Evolutionary conservation across 1,140 invertebrate species (phyloP), one percentile per base, ranked within the genome.

Genomic region (Drosophila kikkawai): DNA sequence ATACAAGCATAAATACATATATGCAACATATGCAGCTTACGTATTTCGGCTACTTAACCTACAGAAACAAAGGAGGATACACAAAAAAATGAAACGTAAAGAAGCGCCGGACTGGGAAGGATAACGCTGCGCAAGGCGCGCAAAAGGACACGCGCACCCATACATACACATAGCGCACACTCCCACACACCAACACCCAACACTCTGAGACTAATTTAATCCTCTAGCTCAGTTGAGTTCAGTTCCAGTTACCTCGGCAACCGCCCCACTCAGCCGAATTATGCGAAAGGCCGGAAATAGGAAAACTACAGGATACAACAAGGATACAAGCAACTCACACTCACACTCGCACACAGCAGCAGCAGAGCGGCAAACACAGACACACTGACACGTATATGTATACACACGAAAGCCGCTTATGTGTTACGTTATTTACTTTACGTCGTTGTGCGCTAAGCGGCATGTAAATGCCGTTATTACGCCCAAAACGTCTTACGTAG

Each of bases 11-110:
- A 53, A 41, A 61, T 56, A 42, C 41, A 34, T 79, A 83, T 80
- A 37, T 55, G 34, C 53, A 56, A 56, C 53, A 84, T 78, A 81
- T 79, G 85, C 84, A 80, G 53, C 56, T 60, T 71, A 64, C 56
- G 67, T 76, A 64, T 84, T 87, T 80, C 37, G 68, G 73, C 84
- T 87, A 87, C 85, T 87, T 90, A 87, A 87, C 85, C 84, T 87
- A 87, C 77, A 86, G 66, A 86, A 63, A 74, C 50, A 79, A 79
- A 65, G 58, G 55, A 79, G 76, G 76, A 79, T 79, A 79, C 76
- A 79, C 75, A 56, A 79, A 79, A 79, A 79, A 79, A 70, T 60
- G 44, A 65, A 79, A 71, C 75, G 67, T 79, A 71, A 79, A 67
- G 22, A 73, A 56, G 36, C 36, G 48, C 26, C 36, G 29, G 36